Evolutionary conservation across 2,113 vertebrate species (phyloP).

Genomic region (Zosterops lateralis): DNA sequence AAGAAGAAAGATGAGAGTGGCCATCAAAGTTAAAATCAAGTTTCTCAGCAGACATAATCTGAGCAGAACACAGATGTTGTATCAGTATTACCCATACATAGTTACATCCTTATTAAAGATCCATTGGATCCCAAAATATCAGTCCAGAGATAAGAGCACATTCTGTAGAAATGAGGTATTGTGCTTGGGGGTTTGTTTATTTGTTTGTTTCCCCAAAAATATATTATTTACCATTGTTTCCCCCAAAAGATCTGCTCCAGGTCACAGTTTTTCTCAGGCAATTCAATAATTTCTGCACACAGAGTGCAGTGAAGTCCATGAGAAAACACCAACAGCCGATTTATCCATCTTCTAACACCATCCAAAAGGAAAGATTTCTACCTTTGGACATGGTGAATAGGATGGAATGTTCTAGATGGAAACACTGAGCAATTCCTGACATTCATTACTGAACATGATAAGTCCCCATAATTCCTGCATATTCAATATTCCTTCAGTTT

Average conservation of each 20-base stretch:
- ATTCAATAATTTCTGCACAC: not conserved
- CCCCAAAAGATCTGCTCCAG: not conserved
- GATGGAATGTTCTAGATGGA: not conserved
- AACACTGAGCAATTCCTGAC: not conserved
- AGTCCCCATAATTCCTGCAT: not conserved
- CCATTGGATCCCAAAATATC: not conserved
- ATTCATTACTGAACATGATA: not conserved
- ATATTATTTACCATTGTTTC: not conserved
- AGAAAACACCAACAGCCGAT: not conserved
- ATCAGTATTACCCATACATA: not conserved
- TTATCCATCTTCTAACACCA: not conserved
- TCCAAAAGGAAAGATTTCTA: not conserved
- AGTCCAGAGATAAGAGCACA: not conserved
- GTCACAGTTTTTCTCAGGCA: not conserved
- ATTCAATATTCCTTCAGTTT: not conserved
- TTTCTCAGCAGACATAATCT: not conserved
- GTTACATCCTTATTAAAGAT: not conserved
- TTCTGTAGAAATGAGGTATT: not conserved
- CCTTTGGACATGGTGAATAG: not conserved
- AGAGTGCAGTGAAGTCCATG: not conserved
- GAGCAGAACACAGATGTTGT: not conserved
- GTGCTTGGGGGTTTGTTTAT: not conserved
- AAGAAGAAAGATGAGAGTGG: not conserved
- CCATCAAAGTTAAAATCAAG: not conserved
- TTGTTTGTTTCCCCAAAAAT: not conserved